These are phyloP conservation scores for Magallana ariakensis DNA, from an alignment of 1,140 invertebrate genomes.

Conservation along the genomic window DNA sequence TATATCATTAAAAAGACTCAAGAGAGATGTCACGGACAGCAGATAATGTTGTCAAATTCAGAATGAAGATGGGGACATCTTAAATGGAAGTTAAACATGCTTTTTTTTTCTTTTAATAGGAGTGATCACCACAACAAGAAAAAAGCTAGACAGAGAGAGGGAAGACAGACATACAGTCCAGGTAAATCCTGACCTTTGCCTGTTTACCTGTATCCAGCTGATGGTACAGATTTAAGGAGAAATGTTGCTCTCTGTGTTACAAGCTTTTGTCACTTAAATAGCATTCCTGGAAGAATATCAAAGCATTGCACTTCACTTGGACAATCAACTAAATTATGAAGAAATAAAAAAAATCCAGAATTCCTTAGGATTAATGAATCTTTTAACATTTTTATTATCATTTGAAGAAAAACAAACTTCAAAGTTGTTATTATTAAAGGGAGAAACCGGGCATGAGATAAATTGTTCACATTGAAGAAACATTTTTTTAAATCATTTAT, in stretches of 20 bases:
- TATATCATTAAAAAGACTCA: no score
- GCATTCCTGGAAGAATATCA: no score
- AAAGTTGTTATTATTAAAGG: not conserved
- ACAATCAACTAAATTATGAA: not conserved
- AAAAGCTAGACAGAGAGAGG: slow-evolving; percentile 86
- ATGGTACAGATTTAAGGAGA: not conserved
- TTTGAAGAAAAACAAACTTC: not conserved
- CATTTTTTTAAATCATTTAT: not conserved
- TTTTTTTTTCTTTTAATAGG: slow-evolving; percentile 82
- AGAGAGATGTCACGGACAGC: no score
- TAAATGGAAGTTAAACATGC: no score
- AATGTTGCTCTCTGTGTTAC: no score
- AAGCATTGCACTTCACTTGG: no score
- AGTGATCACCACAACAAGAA: slow-evolving; percentile 88
- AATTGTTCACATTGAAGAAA: not conserved
- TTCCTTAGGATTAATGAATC: not conserved
- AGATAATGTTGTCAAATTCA: no score
- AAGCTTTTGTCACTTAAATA: no score
- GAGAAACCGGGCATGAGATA: not conserved
- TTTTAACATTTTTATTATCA: not conserved
- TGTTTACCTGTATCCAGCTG: no score
- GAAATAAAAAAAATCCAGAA: not conserved
- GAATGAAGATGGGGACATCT: no score
- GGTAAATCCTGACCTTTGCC: slow-evolving; percentile 63
- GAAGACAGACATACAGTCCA: slow-evolving; percentile 74